These are phyloP conservation scores for Tetraodon nigroviridis DNA, from an alignment of 2,113 vertebrate species.

Conservation along the genomic window DNA sequence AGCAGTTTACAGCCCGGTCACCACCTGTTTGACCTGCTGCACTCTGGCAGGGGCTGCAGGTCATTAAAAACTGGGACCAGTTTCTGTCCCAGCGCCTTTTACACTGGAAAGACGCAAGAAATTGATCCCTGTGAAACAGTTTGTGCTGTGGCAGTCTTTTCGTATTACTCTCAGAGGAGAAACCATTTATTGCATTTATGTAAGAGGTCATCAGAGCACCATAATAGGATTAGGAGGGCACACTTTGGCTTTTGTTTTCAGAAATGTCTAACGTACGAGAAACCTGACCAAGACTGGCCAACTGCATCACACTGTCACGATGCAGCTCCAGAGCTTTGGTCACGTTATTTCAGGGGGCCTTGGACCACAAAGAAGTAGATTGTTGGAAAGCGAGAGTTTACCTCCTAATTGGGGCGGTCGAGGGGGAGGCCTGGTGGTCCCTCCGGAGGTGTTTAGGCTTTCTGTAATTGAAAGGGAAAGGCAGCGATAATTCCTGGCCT, in stretches of 20 bases:
- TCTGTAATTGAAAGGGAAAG: slow-evolving; percentile 71
- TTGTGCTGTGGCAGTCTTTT: neutral
- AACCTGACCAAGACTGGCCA: slow-evolving; percentile 32
- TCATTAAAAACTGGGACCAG: neutral
- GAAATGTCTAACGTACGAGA: slow-evolving; percentile 12
- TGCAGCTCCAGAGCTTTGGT: slow-evolving; percentile 41
- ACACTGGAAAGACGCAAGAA: neutral
- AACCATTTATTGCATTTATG: slow-evolving; percentile 9
- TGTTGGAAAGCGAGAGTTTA: slow-evolving; percentile 68
- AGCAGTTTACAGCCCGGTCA: neutral
- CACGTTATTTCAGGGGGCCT: slow-evolving; percentile 64
- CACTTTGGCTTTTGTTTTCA: slow-evolving; percentile 18
- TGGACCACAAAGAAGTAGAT: slow-evolving; percentile 49
- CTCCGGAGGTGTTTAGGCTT: slow-evolving; percentile 57
- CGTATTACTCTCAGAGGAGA: neutral
- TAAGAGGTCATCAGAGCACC: slow-evolving; percentile 14
- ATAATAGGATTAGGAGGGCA: slow-evolving; percentile 28
- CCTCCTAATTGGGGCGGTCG: slow-evolving; percentile 54
- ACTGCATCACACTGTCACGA: slow-evolving; percentile 36
- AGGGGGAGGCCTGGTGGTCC: slow-evolving; percentile 48
- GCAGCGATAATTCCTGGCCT: slow-evolving; percentile 62
- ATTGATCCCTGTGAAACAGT: neutral
- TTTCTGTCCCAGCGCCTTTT: neutral
- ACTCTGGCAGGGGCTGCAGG: neutral
- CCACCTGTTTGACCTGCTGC: neutral